These are phyloP conservation scores for Scortum barcoo DNA, from an alignment of 2,113 vertebrate species.

Conservation along the genomic window DNA sequence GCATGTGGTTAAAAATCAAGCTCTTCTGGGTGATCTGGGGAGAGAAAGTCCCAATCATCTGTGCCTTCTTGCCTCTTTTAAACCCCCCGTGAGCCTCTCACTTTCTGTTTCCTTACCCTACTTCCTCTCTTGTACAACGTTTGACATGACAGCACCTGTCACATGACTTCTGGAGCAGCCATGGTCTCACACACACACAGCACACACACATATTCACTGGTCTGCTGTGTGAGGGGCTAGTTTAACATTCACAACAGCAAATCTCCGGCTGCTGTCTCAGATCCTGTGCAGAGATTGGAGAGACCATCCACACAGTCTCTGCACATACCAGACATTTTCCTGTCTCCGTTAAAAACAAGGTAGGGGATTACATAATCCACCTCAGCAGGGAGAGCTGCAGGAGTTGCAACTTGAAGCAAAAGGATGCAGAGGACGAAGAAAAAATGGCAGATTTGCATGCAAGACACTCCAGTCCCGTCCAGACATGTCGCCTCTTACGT, in stretches of 20 bases:
- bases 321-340: constrained; percentile 56
- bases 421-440: neutral
- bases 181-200: neutral
- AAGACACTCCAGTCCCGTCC: constrained; percentile 32
- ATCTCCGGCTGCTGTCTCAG: constrained; percentile 62
- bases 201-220: neutral
- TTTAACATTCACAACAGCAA: constrained; percentile 43
- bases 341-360: constrained; percentile 9
- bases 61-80: constrained; percentile 6
- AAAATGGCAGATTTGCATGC: constrained; percentile 42
- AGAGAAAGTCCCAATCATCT: neutral
- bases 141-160: constrained; percentile 36
- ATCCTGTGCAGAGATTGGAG: constrained; percentile 41
- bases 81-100: neutral
- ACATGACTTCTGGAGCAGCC: constrained; percentile 37
- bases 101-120: neutral
- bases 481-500: constrained; percentile 42
- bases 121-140: constrained; percentile 13
- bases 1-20: neutral
- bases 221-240: neutral
- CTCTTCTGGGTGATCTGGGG: neutral
- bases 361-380: constrained; percentile 45
- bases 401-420: constrained; percentile 23
- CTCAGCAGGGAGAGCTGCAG: constrained; percentile 34
- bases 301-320: constrained; percentile 4